These are phyloP conservation scores for Lagopus muta DNA, from an alignment of 2,113 vertebrate genomes.

Conservation along the genomic window DNA sequence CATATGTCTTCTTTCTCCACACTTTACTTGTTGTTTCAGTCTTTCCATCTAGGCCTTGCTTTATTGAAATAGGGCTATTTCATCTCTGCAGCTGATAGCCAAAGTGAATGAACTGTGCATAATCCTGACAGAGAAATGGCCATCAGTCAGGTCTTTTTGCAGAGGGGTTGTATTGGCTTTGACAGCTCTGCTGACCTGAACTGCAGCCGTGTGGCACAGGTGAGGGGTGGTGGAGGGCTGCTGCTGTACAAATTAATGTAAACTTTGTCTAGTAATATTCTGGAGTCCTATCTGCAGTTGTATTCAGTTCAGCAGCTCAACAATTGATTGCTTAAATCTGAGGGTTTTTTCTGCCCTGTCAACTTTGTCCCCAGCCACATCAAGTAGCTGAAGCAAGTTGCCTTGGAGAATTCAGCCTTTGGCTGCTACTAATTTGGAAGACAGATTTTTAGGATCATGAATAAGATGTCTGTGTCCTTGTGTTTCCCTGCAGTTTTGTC, in stretches of 20 bases:
- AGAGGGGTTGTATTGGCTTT: background rate
- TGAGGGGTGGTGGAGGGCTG: background rate
- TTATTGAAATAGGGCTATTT: background rate
- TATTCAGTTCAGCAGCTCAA: background rate
- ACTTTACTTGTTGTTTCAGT: background rate
- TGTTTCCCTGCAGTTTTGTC: background rate
- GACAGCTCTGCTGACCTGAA: background rate
- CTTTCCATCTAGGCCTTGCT: background rate
- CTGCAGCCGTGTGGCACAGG: background rate
- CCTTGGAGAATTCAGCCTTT: constrained; percentile 29
- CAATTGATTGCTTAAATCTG: constrained; percentile 22
- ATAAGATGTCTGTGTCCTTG: background rate
- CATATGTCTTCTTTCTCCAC: background rate
- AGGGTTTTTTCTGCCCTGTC: constrained; percentile 16
- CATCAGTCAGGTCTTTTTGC: background rate
- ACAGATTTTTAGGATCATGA: constrained; percentile 27
- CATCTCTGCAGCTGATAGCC: background rate
- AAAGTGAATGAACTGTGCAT: background rate
- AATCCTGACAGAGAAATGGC: background rate
- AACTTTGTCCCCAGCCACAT: constrained; percentile 25
- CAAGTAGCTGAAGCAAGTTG: background rate
- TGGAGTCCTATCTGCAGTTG: background rate
- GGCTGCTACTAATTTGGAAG: constrained; percentile 26
- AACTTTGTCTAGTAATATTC: background rate
- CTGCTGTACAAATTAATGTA: background rate